Evolutionary conservation across 2,888 invertebrate species (phyloP).

Genomic region (Tetropium fuscum): DNA sequence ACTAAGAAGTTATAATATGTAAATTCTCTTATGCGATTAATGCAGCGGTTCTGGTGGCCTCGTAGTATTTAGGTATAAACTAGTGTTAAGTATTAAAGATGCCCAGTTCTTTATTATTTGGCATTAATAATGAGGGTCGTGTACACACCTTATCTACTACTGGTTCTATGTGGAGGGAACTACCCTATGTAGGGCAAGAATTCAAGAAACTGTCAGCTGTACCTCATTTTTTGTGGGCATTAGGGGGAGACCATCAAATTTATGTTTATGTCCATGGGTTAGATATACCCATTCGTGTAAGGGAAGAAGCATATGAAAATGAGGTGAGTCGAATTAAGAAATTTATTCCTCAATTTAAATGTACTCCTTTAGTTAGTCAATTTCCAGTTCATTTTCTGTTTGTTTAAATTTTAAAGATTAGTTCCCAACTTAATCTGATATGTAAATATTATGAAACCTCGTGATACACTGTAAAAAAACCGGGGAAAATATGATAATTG

Average conservation of each 20-base stretch:
- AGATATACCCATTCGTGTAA: conserved; percentile 90
- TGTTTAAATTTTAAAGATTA: too few relatives aligned
- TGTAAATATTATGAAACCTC: too few relatives aligned
- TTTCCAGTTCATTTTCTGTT: too few relatives aligned
- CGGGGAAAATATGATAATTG: too few relatives aligned
- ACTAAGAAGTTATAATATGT: too few relatives aligned
- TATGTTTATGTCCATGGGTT: conserved; percentile 91
- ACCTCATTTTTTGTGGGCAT: conserved; percentile 90
- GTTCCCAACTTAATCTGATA: too few relatives aligned
- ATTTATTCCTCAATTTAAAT: too few relatives aligned
- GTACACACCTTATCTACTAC: conserved; percentile 87
- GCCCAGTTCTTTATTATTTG: conserved; percentile 74
- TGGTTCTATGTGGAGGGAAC: conserved; percentile 87
- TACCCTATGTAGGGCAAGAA: conserved; percentile 86
- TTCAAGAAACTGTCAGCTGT: conserved; percentile 90
- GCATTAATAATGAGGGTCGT: conserved; percentile 89
- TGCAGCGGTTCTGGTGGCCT: background rate
- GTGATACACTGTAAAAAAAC: too few relatives aligned
- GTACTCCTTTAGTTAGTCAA: too few relatives aligned
- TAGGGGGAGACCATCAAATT: conserved; percentile 93
- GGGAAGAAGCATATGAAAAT: conserved; percentile 93
- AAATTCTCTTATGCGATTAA: too few relatives aligned
- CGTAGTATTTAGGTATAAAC: background rate
- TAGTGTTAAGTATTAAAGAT: conserved; percentile 43
- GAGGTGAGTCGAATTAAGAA: too few relatives aligned